These are phyloP conservation scores for Eueides isabella DNA, from an alignment of 1,140 invertebrate genomes.

Conservation along the genomic window DNA sequence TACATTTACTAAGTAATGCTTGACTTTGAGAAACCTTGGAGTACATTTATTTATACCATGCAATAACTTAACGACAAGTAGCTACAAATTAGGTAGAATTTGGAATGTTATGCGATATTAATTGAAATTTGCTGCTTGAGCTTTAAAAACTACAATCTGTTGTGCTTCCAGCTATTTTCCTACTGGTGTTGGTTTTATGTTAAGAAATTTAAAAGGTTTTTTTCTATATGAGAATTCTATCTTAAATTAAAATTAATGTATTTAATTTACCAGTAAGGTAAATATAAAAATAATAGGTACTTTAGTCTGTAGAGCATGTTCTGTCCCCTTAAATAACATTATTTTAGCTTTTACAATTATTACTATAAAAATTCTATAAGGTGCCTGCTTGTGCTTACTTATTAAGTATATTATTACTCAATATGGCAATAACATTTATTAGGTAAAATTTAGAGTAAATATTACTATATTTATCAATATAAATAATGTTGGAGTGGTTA, in stretches of 20 bases:
- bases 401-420: no score
- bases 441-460: no score
- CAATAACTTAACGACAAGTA: constrained; percentile 22
- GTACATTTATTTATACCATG: constrained; percentile 14
- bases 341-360: not conserved
- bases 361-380: not conserved
- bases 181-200: constrained; percentile 37
- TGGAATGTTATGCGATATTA: constrained; percentile 37
- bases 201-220: not conserved
- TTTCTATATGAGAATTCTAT: not conserved
- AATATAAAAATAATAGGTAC: no score
- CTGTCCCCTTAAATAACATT: not conserved
- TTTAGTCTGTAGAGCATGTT: not conserved
- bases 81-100: constrained; percentile 15
- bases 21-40: constrained; percentile 9
- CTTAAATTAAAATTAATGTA: not conserved
- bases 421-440: no score
- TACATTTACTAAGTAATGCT: not conserved
- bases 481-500: no score
- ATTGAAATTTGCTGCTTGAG: constrained; percentile 32
- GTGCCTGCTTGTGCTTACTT: no score
- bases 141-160: constrained; percentile 33
- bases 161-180: constrained; percentile 28
- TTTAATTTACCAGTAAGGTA: no score
- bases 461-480: no score